Evolutionary conservation across 30 jellyfish, hydroid and myxozoan genomes (phyloP).

Genomic region (Pelagia noctiluca): DNA sequence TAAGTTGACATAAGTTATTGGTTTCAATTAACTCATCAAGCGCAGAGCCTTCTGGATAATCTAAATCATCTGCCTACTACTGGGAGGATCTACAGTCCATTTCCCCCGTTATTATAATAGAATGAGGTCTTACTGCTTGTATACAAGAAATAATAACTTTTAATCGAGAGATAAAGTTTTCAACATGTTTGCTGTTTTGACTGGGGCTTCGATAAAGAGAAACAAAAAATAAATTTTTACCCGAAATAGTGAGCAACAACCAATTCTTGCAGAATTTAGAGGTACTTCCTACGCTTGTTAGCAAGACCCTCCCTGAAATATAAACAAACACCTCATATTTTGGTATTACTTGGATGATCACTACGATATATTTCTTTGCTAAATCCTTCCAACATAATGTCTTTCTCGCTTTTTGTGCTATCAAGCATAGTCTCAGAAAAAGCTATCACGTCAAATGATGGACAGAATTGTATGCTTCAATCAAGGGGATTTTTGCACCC

Average conservation of each 20-base stretch:
- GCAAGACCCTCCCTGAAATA: constrained; percentile 22
- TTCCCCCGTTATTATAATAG: constrained; percentile 13
- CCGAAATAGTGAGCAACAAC: constrained; percentile 35
- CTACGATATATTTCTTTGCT: constrained; percentile 25
- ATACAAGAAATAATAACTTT: constrained; percentile 3
- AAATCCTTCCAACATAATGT: constrained; percentile 23
- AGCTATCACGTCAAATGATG: constrained; percentile 52
- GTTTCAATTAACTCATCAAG: constrained; percentile 48
- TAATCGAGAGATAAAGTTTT: background rate
- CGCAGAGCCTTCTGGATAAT: constrained; percentile 39
- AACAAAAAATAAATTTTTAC: constrained; percentile 30
- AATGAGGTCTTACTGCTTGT: constrained; percentile 24
- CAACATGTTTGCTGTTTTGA: constrained; percentile 18
- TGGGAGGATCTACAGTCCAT: constrained; percentile 28
- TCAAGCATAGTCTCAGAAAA: constrained; percentile 39
- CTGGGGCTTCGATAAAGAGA: constrained; percentile 54
- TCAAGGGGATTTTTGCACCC: constrained; percentile 29
- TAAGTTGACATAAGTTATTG: constrained; percentile 14
- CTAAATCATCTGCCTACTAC: constrained; percentile 7
- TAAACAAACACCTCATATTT: constrained; percentile 21
- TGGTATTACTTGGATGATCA: constrained; percentile 35
- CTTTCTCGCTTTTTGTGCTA: background rate
- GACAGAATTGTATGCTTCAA: constrained; percentile 55
- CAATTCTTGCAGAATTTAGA: constrained; percentile 24
- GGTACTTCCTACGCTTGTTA: constrained; percentile 34